A percentile compares a stretch with the other conserved stretches of the same genome.
Conservation (phyloP, 2,797 vertebrate genomes). For the Xenopus petersii region DNA sequence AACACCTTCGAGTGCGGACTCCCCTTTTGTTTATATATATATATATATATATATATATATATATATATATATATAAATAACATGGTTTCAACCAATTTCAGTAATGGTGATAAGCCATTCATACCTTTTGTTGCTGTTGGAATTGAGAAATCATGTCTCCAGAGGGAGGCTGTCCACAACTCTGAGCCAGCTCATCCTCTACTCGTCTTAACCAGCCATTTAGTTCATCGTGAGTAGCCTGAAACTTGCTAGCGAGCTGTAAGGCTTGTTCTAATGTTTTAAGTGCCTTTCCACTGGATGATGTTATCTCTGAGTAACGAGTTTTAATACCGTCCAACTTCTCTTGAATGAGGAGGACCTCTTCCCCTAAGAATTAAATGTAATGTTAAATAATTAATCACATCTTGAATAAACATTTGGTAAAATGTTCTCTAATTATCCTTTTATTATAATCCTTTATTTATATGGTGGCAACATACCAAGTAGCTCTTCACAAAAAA, state of each 20-base stretch:
- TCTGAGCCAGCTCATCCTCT: conserved; percentile 80
- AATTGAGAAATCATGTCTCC: conserved; percentile 75
- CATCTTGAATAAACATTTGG: too few species aligned
- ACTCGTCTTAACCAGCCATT: conserved; percentile 82
- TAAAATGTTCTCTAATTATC: too few species aligned
- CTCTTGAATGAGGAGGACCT: conserved; percentile 94
- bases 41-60: too few species aligned
- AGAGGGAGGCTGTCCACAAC: conserved; percentile 64
- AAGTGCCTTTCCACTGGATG: conserved; percentile 87
- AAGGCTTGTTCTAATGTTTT: conserved; percentile 91
- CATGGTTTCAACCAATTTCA: too few species aligned
- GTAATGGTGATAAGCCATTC: conserved; percentile 2
- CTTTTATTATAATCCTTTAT: too few species aligned
- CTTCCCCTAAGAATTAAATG: conserved; percentile 75
- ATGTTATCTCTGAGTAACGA: conserved; percentile 90
- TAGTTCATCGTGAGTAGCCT: conserved; percentile 86
- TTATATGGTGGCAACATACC: too few species aligned
- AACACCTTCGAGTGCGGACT: too few species aligned
- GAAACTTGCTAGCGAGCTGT: conserved; percentile 91
- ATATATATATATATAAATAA: too few species aligned
- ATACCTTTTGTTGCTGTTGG: conserved; percentile 91
- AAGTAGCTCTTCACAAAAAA: too few species aligned
- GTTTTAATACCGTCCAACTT: conserved; percentile 96
- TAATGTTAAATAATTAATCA: too few species aligned
- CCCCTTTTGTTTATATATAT: too few species aligned